These are phyloP conservation scores for Pollicipes pollicipes DNA, from an alignment of 1,140 invertebrate genomes.

Conservation along the genomic window DNA sequence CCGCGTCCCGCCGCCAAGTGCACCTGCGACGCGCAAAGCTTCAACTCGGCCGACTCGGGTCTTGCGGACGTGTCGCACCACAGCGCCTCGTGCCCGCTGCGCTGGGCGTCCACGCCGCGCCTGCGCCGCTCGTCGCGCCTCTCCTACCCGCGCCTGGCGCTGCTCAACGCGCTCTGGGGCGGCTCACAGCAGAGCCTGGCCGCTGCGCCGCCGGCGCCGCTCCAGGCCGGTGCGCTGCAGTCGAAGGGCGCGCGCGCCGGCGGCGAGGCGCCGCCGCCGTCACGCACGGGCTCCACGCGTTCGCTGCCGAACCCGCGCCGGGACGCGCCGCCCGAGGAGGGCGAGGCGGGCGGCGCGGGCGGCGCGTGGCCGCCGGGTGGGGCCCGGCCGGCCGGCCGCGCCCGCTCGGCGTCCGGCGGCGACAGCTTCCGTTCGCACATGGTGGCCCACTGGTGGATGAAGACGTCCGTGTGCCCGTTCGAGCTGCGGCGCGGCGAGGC, in stretches of 20 bases:
- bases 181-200: background rate
- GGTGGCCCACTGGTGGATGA: constrained; percentile 71
- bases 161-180: background rate
- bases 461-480: constrained; percentile 33
- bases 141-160: constrained; percentile 7
- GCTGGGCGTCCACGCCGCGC: constrained; percentile 12
- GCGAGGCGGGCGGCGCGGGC: too few relatives aligned
- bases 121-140: constrained; percentile 15
- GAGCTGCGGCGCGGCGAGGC: constrained; percentile 1
- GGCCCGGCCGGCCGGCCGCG: too few relatives aligned
- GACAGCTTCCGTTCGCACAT: background rate
- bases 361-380: too few relatives aligned
- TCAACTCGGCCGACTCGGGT: constrained; percentile 55
- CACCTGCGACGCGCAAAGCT: constrained; percentile 22
- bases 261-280: background rate
- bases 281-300: background rate
- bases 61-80: constrained; percentile 46
- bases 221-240: background rate
- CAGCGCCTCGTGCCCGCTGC: constrained; percentile 13
- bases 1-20: constrained; percentile 5
- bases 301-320: background rate
- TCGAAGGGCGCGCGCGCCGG: background rate
- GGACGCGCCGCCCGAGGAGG: background rate
- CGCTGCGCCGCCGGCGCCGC: too few relatives aligned
- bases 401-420: background rate